Conservation (phyloP, 2,113 vertebrate genomes). For the Pampusana beccarii region DNA sequence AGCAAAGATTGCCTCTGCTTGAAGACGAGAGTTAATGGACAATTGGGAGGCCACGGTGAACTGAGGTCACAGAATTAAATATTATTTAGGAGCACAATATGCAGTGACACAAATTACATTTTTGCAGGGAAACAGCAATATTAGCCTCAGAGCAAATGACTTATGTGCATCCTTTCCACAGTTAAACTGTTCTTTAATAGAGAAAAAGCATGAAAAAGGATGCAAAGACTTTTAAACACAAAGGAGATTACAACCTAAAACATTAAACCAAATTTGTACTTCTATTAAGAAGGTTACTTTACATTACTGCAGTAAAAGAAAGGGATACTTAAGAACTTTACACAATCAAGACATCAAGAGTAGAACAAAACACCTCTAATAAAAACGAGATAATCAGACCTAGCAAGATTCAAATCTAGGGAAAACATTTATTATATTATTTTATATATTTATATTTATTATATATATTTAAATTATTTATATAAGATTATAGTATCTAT, state of each 20-base stretch:
- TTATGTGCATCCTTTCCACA: not conserved
- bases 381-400: not conserved
- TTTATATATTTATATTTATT: not conserved
- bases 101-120: constrained; percentile 14
- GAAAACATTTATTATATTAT: no score
- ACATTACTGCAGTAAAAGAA: not conserved
- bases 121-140: not conserved
- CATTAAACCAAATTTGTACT: not conserved
- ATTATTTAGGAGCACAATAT: not conserved
- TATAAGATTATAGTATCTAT: not conserved
- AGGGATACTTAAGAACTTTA: not conserved
- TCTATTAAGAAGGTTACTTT: not conserved
- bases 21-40: not conserved
- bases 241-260: constrained; percentile 6
- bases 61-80: constrained; percentile 13
- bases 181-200: not conserved
- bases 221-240: not conserved
- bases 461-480: not conserved
- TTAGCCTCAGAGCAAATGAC: not conserved
- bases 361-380: not conserved
- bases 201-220: constrained; percentile 4
- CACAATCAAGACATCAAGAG: not conserved
- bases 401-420: not conserved
- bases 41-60: not conserved
- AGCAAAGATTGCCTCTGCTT: not conserved